These are phyloP conservation scores for Tupaia chinensis DNA, from an alignment of 2,113 vertebrate genomes.

Conservation along the genomic window DNA sequence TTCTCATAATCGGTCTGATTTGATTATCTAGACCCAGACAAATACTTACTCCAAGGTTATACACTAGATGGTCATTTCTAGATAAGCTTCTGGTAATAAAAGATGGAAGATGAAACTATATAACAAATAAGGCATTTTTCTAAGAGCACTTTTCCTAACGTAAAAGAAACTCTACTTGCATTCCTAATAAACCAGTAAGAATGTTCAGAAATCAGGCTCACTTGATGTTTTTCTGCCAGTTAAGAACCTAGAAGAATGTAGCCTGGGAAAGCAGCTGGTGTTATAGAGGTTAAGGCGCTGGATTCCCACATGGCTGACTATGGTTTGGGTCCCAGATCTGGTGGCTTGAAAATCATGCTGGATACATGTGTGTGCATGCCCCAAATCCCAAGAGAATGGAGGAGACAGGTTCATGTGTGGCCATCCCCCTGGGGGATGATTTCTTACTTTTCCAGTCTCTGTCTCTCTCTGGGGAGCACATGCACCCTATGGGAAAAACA, in stretches of 20 bases:
- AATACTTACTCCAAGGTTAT: not conserved
- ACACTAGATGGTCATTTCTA: not conserved
- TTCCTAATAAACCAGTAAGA: not conserved
- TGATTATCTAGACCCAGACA: not conserved
- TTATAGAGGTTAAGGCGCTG: too few relatives aligned
- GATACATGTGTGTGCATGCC: too few relatives aligned
- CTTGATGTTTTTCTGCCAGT: not conserved
- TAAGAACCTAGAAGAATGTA: constrained; percentile 15
- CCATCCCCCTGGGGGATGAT: too few relatives aligned
- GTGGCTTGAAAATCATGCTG: too few relatives aligned
- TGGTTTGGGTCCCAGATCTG: too few relatives aligned
- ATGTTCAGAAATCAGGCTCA: not conserved
- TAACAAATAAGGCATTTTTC: not conserved
- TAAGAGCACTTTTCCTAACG: not conserved
- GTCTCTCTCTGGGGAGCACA: too few relatives aligned
- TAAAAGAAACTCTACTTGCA: not conserved
- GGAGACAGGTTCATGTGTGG: too few relatives aligned
- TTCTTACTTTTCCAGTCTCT: too few relatives aligned
- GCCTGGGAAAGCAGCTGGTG: not conserved
- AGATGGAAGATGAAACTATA: not conserved
- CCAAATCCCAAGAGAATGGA: too few relatives aligned
- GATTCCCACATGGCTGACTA: too few relatives aligned
- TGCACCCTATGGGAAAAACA: too few relatives aligned
- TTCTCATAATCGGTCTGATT: not conserved
- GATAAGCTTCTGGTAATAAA: not conserved